Evolutionary conservation across 2,113 vertebrate genomes (phyloP).

Genomic region (Melanerpes aurifrons): DNA sequence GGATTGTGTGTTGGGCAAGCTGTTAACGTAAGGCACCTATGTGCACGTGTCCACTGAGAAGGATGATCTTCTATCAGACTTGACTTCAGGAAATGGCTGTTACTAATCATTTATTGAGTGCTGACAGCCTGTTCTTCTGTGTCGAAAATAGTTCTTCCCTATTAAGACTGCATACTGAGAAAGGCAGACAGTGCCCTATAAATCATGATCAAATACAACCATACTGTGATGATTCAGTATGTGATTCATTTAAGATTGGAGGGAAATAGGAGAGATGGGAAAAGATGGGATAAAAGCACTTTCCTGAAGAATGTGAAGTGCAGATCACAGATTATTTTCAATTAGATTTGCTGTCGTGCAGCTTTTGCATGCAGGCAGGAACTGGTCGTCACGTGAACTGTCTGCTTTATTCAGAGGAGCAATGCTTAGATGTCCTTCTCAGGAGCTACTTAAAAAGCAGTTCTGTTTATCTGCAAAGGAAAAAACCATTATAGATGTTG

Average conservation of each 20-base stretch:
- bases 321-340: slow-evolving; percentile 72
- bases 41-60: slow-evolving; percentile 60
- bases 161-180: neutral
- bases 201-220: slow-evolving; percentile 59
- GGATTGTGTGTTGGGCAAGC: neutral
- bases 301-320: slow-evolving; percentile 35
- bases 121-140: slow-evolving; percentile 46
- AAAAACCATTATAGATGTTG: slow-evolving; percentile 1
- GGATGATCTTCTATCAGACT: neutral
- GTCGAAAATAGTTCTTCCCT: slow-evolving; percentile 42
- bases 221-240: slow-evolving; percentile 29
- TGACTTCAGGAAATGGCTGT: slow-evolving; percentile 43
- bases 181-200: slow-evolving; percentile 56
- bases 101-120: slow-evolving; percentile 56
- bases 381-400: slow-evolving; percentile 59
- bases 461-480: slow-evolving; percentile 45
- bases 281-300: slow-evolving; percentile 63
- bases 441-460: slow-evolving; percentile 64
- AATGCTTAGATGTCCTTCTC: slow-evolving; percentile 69
- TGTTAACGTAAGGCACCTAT: slow-evolving; percentile 8
- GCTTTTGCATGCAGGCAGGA: slow-evolving; percentile 60
- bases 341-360: slow-evolving; percentile 49
- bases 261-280: slow-evolving; percentile 35
- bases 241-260: slow-evolving; percentile 59
- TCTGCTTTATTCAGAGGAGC: slow-evolving; percentile 58